Conservation (phyloP, 2,888 invertebrate species). For the Argyra leucocephala region DNA sequence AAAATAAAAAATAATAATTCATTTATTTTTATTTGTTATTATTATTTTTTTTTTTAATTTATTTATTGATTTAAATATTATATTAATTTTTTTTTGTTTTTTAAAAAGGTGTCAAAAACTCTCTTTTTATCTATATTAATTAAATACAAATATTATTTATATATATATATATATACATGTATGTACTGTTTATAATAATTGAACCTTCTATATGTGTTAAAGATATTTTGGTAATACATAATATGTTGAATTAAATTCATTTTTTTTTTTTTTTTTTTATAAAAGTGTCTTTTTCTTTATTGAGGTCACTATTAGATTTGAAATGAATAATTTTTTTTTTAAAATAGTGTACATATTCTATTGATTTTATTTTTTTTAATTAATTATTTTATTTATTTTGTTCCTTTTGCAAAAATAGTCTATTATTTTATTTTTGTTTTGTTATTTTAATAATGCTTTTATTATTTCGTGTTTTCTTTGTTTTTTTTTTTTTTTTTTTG, state of each 20-base stretch:
- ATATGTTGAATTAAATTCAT: conserved; percentile 25
- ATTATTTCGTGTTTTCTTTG: conserved; percentile 22
- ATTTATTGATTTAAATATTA: conserved; percentile 26
- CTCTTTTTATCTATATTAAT: too few relatives aligned
- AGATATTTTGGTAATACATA: neutral
- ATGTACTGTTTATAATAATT: conserved; percentile 17
- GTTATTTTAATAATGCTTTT: conserved; percentile 26
- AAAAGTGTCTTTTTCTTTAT: conserved; percentile 16
- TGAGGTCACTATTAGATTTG: conserved; percentile 10
- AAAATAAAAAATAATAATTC: too few relatives aligned
- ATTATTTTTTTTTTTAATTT: conserved; percentile 21
- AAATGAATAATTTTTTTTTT: conserved; percentile 15
- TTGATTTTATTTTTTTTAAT: conserved; percentile 18
- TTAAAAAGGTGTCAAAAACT: conserved; percentile 1
- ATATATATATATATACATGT: conserved; percentile 18
- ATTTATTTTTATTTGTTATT: conserved; percentile 12
- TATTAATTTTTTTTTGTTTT: conserved; percentile 13
- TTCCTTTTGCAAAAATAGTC: conserved; percentile 11
- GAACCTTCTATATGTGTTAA: conserved; percentile 2
- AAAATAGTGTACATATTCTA: neutral
- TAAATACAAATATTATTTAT: too few relatives aligned
- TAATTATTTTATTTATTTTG: conserved; percentile 21
- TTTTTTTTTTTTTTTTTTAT: too few relatives aligned
- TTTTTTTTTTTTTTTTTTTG: conserved; percentile 27
- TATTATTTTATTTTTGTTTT: conserved; percentile 23